Evolutionary conservation across 2,888 invertebrate genomes (phyloP), one percentile per base, ranked within the genome.

Genomic region (Phorcus lineatus): DNA sequence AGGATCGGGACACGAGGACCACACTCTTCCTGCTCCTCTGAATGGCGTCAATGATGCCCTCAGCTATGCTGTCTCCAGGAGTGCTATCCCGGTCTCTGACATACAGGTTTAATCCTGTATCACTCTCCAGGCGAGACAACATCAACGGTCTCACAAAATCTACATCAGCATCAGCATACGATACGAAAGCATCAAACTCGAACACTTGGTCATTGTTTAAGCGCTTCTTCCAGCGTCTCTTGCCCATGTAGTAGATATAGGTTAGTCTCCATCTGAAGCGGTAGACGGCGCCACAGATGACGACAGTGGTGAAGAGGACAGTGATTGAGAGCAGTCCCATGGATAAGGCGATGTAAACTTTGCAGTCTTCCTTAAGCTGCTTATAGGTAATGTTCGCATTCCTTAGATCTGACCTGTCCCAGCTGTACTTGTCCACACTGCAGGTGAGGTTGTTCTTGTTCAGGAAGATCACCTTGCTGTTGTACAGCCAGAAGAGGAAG

Each of bases 21-120:
- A 86, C 81, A 4, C 82, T 77, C 40, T 84, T 84, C 57, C 74
- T 80, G 66, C n/a, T n/a, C n/a, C n/a, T n/a, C n/a, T n/a, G n/a
- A n/a, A n/a, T n/a, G n/a, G n/a, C n/a, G n/a, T n/a, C n/a, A n/a
- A n/a, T n/a, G n/a, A n/a, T n/a, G n/a, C n/a, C n/a, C n/a, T n/a
- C n/a, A n/a, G n/a, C n/a, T n/a, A n/a, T n/a, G n/a, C n/a, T n/a
- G n/a, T n/a, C n/a, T n/a, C n/a, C n/a, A n/a, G n/a, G n/a, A n/a
- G n/a, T n/a, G n/a, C n/a, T n/a, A n/a, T n/a, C n/a, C n/a, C n/a
- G n/a, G n/a, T n/a, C n/a, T n/a, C n/a, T n/a, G n/a, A n/a, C n/a
- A n/a, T n/a, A n/a, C n/a, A n/a, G n/a, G n/a, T n/a, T n/a, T n/a
- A n/a, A n/a, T n/a, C n/a, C n/a, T n/a, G n/a, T n/a, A n/a, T n/a